Evolutionary conservation across 2,888 invertebrate genomes (phyloP).

Genomic region (Leptopterna dolabrata): DNA sequence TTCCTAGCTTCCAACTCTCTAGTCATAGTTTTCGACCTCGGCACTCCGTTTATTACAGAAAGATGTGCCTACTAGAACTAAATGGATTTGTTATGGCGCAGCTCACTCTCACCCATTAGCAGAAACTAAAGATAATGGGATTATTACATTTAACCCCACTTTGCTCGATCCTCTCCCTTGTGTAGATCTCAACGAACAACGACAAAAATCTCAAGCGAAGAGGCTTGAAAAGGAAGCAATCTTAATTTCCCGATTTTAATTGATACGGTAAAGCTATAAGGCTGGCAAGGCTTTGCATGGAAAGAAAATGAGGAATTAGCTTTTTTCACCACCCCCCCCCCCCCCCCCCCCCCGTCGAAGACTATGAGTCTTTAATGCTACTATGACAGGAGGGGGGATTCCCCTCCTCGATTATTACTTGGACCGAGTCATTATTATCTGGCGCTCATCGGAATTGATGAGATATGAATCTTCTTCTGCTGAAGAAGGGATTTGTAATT

Average conservation of each 20-base stretch:
- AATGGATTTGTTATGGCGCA: too few relatives aligned
- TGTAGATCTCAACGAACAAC: not conserved
- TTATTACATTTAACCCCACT: too few relatives aligned
- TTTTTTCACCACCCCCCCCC: conserved; percentile 5
- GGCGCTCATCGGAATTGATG: conserved; percentile 53
- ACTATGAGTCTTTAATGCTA: not conserved
- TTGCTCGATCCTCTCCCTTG: too few relatives aligned
- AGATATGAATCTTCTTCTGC: conserved; percentile 44
- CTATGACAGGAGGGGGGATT: not conserved
- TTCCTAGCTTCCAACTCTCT: too few relatives aligned
- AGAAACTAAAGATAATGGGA: too few relatives aligned
- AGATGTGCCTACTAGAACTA: too few relatives aligned
- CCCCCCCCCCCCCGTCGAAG: not conserved
- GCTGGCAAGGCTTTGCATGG: not conserved
- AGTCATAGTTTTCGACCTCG: too few relatives aligned
- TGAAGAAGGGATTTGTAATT: not conserved
- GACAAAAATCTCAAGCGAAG: not conserved
- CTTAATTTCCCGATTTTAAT: conserved; percentile 49
- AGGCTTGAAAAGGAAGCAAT: conserved; percentile 9
- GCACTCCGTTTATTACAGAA: too few relatives aligned
- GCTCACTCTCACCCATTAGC: too few relatives aligned
- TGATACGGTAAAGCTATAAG: conserved; percentile 24
- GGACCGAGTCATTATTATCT: conserved; percentile 48
- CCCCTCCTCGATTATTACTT: not conserved
- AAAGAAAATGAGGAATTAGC: conserved; percentile 33